Evolutionary conservation across 1,140 invertebrate genomes (phyloP).

Genomic region (Drosophila subobscura): DNA sequence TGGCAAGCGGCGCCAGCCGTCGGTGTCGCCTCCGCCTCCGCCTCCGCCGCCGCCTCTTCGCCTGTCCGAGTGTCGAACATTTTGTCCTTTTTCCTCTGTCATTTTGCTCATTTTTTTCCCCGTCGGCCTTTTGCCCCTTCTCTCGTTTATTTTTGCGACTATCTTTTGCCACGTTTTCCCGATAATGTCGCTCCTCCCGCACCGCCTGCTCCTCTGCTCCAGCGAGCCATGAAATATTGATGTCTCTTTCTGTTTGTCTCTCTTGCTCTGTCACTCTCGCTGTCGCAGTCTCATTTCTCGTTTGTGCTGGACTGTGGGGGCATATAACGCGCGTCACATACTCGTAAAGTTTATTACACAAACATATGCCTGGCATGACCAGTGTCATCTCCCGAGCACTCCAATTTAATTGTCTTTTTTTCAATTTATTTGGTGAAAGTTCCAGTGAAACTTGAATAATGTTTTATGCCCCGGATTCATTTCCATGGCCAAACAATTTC

Average conservation of each 20-base stretch:
- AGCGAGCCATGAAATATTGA: conserved; percentile 71
- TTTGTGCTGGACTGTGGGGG: neutral
- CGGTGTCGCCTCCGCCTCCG: conserved; percentile 41
- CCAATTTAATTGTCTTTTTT: conserved; percentile 37
- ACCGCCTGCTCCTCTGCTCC: conserved; percentile 16
- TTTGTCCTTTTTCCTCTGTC: conserved; percentile 37
- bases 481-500: too few species aligned
- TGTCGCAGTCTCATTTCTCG: neutral
- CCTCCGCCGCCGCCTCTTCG: conserved; percentile 41
- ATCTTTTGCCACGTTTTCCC: conserved; percentile 42
- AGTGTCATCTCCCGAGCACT: conserved; percentile 20
- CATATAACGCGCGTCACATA: conserved; percentile 46
- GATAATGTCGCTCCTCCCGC: conserved; percentile 41
- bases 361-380: conserved; percentile 26
- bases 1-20: conserved; percentile 59
- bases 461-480: too few species aligned
- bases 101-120: conserved; percentile 20
- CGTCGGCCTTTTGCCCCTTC: conserved; percentile 1
- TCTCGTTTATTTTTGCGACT: conserved; percentile 40
- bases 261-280: neutral
- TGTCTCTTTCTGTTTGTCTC: conserved; percentile 23
- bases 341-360: conserved; percentile 36
- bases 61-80: conserved; percentile 50
- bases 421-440: too few species aligned
- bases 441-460: too few species aligned